Conservation (phyloP, 2,113 vertebrate genomes). For the Plestiodon gilberti region DNA sequence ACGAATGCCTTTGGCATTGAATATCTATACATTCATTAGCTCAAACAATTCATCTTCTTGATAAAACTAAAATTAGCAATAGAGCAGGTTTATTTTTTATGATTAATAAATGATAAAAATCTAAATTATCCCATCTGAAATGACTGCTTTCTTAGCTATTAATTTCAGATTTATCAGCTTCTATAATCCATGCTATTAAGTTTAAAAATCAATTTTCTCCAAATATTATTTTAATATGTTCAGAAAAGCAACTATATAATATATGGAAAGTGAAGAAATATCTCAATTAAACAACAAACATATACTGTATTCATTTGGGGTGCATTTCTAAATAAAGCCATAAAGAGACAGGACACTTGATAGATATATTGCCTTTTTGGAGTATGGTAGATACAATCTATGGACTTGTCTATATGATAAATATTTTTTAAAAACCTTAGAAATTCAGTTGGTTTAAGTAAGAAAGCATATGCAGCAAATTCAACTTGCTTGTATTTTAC, state of each 20-base stretch:
- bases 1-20: slow-evolving; percentile 80
- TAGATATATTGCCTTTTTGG: slow-evolving; percentile 23
- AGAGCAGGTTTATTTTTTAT: slow-evolving; percentile 82
- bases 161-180: slow-evolving; percentile 79
- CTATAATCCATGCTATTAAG: slow-evolving; percentile 67
- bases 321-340: slow-evolving; percentile 46
- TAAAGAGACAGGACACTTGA: slow-evolving; percentile 53
- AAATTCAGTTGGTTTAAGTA: background rate
- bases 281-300: slow-evolving; percentile 32
- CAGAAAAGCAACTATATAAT: slow-evolving; percentile 55
- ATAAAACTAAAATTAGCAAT: slow-evolving; percentile 85
- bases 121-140: slow-evolving; percentile 82
- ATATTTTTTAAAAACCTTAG: background rate
- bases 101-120: slow-evolving; percentile 84
- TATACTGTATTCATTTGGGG: slow-evolving; percentile 44
- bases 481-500: slow-evolving; percentile 48
- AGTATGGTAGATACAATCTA: slow-evolving; percentile 42
- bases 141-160: slow-evolving; percentile 76
- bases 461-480: slow-evolving; percentile 49
- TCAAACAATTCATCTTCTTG: slow-evolving; percentile 82
- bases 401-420: background rate
- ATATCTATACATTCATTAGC: slow-evolving; percentile 83
- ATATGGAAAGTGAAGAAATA: slow-evolving; percentile 51
- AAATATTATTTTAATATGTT: slow-evolving; percentile 69
- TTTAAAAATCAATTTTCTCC: slow-evolving; percentile 71